These are phyloP conservation scores for Andricus grossulariae DNA, from an alignment of 1,140 invertebrate species.

Conservation along the genomic window DNA sequence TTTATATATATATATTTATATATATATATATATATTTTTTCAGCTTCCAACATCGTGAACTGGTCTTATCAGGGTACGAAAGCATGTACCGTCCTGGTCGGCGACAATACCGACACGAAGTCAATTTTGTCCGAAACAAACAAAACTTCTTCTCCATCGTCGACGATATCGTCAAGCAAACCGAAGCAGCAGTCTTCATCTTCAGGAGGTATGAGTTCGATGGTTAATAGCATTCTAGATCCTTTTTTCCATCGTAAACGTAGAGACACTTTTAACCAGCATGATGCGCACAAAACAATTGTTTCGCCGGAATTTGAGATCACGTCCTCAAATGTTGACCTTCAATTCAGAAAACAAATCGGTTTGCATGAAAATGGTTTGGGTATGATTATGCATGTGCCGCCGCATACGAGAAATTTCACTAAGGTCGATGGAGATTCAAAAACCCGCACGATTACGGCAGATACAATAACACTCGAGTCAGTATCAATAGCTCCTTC, in stretches of 20 bases:
- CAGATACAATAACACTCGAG: not conserved
- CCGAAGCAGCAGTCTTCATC: slow-evolving; percentile 75
- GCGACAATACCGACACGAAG: slow-evolving; percentile 83
- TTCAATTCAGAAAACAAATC: slow-evolving; percentile 36
- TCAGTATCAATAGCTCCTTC: not conserved
- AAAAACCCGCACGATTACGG: not conserved
- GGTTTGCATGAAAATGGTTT: slow-evolving; percentile 53
- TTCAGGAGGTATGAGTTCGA: slow-evolving; percentile 79
- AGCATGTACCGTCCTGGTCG: slow-evolving; percentile 88
- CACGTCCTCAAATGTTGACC: slow-evolving; percentile 39
- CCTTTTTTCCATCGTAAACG: slow-evolving; percentile 76
- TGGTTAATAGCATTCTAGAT: slow-evolving; percentile 58
- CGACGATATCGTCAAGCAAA: slow-evolving; percentile 75
- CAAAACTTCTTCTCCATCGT: slow-evolving; percentile 78
- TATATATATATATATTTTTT: slow-evolving; percentile 36
- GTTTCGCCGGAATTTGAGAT: slow-evolving; percentile 39
- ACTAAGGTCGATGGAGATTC: slow-evolving; percentile 11
- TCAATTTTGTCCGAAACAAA: slow-evolving; percentile 79
- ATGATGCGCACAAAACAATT: slow-evolving; percentile 71
- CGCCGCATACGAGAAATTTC: not conserved
- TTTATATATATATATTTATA: too few species aligned
- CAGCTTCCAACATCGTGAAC: slow-evolving; percentile 87
- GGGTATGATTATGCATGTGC: slow-evolving; percentile 61
- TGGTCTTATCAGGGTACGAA: slow-evolving; percentile 88
- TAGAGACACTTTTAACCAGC: slow-evolving; percentile 80